These are phyloP conservation scores for Dolomedes plantarius DNA, from an alignment of 2,888 invertebrate genomes.

Conservation along the genomic window DNA sequence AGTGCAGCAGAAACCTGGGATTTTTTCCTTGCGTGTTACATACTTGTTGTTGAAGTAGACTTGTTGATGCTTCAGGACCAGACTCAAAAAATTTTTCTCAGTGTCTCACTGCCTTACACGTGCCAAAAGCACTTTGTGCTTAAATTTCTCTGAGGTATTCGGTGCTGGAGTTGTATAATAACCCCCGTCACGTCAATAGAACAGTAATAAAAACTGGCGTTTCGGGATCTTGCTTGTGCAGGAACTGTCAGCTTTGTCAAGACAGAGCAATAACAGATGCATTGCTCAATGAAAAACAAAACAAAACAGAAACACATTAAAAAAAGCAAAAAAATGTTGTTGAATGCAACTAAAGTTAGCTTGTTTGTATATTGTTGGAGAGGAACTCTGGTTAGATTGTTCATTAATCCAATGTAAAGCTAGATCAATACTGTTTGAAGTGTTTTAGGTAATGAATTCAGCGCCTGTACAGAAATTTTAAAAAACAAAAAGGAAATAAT, in stretches of 20 bases:
- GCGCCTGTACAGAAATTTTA: constrained; percentile 68
- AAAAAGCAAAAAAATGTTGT: constrained; percentile 42
- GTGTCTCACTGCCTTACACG: constrained; percentile 72
- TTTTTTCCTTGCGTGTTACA: constrained; percentile 43
- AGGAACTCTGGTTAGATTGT: constrained; percentile 71
- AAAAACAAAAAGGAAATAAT: constrained; percentile 49
- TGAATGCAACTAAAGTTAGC: constrained; percentile 69
- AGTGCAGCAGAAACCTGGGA: constrained; percentile 49
- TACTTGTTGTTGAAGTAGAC: constrained; percentile 64
- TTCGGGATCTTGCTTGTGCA: constrained; percentile 30
- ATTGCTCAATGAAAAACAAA: constrained; percentile 72
- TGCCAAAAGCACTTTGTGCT: constrained; percentile 71
- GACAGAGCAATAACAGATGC: constrained; percentile 72
- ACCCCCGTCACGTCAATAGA: constrained; percentile 24
- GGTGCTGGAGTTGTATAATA: constrained; percentile 65
- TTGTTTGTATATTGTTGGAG: constrained; percentile 71
- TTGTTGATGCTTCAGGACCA: constrained; percentile 70
- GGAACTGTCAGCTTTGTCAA: constrained; percentile 67
- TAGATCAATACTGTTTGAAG: constrained; percentile 72
- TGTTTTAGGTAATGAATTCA: constrained; percentile 72
- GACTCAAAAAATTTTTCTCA: constrained; percentile 61
- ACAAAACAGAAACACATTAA: constrained; percentile 64
- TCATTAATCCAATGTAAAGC: constrained; percentile 71
- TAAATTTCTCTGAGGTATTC: constrained; percentile 63
- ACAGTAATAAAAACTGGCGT: constrained; percentile 27